These are phyloP conservation scores for Eilema sororculum DNA, from an alignment of 2,888 invertebrate species.

Conservation along the genomic window DNA sequence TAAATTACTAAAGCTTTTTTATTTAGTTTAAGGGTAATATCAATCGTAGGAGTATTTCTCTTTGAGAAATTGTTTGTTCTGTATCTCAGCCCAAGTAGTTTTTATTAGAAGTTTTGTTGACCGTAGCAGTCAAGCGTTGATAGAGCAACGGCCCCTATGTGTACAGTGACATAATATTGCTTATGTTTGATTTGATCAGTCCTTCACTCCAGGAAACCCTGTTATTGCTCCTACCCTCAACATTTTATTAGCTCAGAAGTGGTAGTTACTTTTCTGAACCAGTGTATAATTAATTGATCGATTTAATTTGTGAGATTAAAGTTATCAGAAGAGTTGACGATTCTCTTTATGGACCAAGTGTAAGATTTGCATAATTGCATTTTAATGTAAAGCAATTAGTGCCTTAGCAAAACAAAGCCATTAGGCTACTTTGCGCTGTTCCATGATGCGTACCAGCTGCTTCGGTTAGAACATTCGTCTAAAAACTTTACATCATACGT, in stretches of 20 bases:
- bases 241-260: slow-evolving; percentile 56
- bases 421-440: background rate
- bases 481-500: background rate
- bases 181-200: slow-evolving; percentile 78
- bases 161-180: slow-evolving; percentile 78
- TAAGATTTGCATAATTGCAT: background rate
- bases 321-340: slow-evolving; percentile 13
- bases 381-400: background rate
- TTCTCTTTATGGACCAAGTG: slow-evolving; percentile 4
- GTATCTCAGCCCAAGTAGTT: slow-evolving; percentile 77
- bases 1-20: slow-evolving; percentile 84
- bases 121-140: slow-evolving; percentile 69
- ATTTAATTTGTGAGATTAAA: slow-evolving; percentile 34
- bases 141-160: slow-evolving; percentile 66
- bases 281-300: slow-evolving; percentile 36
- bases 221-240: slow-evolving; percentile 57
- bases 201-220: slow-evolving; percentile 61
- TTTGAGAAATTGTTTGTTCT: slow-evolving; percentile 70
- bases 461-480: background rate
- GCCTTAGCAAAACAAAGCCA: background rate
- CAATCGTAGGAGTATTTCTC: slow-evolving; percentile 69
- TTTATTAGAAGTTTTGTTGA: slow-evolving; percentile 83
- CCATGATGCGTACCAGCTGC: background rate
- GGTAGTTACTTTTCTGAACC: slow-evolving; percentile 51
- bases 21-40: slow-evolving; percentile 83